These are phyloP conservation scores for Labroides dimidiatus DNA, from an alignment of 2,797 vertebrate species.

Conservation along the genomic window DNA sequence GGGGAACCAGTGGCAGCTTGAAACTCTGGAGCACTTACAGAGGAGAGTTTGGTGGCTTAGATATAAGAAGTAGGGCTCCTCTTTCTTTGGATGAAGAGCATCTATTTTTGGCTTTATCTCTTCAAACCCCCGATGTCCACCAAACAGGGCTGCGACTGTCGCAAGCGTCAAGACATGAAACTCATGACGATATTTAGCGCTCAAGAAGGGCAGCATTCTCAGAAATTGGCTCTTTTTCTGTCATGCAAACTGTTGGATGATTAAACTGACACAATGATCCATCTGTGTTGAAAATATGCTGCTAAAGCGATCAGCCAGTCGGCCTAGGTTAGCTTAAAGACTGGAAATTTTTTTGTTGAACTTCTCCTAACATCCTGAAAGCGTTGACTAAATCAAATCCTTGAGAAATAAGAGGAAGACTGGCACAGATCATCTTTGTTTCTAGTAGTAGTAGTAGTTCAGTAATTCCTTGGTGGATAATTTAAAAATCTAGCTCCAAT, in stretches of 20 bases:
- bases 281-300: no score
- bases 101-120: not conserved
- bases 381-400: no score
- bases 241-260: not conserved
- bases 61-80: not conserved
- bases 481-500: no score
- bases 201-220: not conserved
- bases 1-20: not conserved
- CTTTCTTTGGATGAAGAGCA: not conserved
- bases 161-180: not conserved
- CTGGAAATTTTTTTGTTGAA: not conserved
- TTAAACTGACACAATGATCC: not conserved
- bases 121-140: not conserved
- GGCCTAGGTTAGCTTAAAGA: constrained; percentile 9
- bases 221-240: not conserved
- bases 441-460: no score
- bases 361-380: no score
- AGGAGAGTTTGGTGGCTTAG: not conserved
- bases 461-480: no score
- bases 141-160: not conserved
- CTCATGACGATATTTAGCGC: not conserved
- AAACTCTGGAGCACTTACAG: no score
- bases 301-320: not conserved
- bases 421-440: no score
- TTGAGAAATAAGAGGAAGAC: no score